phyloP scores from a whole-genome alignment of 2,113 vertebrate species.

The Chaetops frenatus region DNA sequence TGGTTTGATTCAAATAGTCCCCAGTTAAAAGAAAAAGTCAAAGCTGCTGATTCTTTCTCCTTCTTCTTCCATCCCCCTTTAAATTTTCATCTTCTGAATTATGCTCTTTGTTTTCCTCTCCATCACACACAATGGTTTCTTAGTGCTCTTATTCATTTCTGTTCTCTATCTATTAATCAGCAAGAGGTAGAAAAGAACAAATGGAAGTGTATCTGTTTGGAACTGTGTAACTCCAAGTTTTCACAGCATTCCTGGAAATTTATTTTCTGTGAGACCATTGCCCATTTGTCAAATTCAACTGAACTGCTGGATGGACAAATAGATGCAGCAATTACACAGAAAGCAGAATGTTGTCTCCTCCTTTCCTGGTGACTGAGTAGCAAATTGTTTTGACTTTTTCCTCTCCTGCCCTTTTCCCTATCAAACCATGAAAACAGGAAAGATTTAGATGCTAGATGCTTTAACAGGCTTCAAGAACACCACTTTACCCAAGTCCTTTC shows the following conservation, averaged over 20 bases:
- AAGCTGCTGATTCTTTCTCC: background rate
- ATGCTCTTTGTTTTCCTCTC: background rate
- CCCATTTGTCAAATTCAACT: background rate
- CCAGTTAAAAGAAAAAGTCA: background rate
- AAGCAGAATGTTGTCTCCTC: background rate
- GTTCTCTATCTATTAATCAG: background rate
- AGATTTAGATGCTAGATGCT: background rate
- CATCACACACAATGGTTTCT: background rate
- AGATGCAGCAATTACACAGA: background rate
- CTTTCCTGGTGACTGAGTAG: background rate
- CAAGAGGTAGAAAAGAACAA: background rate
- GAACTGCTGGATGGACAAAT: background rate
- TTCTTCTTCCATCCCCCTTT: background rate
- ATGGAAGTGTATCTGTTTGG: background rate
- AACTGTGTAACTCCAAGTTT: background rate
- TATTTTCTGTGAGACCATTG: background rate
- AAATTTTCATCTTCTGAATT: background rate
- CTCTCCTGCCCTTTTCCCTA: background rate
- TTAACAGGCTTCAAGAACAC: background rate
- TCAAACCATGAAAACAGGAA: background rate
- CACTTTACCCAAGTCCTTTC: background rate
- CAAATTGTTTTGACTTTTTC: background rate
- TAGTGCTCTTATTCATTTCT: background rate
- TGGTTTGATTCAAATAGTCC: background rate
- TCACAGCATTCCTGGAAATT: background rate